A percentile compares a stretch with the other conserved stretches of the same genome.
These are phyloP conservation scores for Chironomus riparius DNA, from an alignment of 2,888 invertebrate genomes.

Conservation along the genomic window DNA sequence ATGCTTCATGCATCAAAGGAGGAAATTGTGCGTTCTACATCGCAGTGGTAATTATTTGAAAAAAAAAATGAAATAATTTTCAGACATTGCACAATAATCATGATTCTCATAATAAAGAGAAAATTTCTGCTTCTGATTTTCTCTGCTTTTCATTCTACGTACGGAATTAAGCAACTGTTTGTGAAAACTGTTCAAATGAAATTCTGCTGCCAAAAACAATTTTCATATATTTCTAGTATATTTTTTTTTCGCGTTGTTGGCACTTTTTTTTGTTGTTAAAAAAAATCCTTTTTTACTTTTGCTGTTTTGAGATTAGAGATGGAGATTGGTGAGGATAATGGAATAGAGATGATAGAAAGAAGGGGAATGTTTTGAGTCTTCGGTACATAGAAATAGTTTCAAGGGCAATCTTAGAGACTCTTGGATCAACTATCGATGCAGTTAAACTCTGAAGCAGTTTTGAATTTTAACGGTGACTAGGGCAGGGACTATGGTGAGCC, in stretches of 20 bases:
- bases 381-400: too few relatives aligned
- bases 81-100: constrained; percentile 19
- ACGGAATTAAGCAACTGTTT: neutral
- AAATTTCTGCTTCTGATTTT: neutral
- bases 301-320: neutral
- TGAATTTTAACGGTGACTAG: too few relatives aligned
- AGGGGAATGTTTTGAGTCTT: neutral
- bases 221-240: neutral
- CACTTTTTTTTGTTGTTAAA: neutral
- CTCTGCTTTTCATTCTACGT: neutral
- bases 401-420: too few relatives aligned
- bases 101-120: constrained; percentile 15
- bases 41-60: too few relatives aligned
- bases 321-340: neutral
- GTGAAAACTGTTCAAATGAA: neutral
- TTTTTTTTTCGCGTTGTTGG: neutral
- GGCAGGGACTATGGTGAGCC: too few relatives aligned
- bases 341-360: neutral
- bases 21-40: neutral
- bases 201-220: constrained; percentile 19
- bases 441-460: too few relatives aligned
- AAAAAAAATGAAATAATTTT: neutral
- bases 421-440: too few relatives aligned
- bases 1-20: too few relatives aligned
- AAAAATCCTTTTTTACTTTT: neutral